Conservation (phyloP, 37 sponge, comb jelly and placozoan species). For the Crambe crambe region DNA sequence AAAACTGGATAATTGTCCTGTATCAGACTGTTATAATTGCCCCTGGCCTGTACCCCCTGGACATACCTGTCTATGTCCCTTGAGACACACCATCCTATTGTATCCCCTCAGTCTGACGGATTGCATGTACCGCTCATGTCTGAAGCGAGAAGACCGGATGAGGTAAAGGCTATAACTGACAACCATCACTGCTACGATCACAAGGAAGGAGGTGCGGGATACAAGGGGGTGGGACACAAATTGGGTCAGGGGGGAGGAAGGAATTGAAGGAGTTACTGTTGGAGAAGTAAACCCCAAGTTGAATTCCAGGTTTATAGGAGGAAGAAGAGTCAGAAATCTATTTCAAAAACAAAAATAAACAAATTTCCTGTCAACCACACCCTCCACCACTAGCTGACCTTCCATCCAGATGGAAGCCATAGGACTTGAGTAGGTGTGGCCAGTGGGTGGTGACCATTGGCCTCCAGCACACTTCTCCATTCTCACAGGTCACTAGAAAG, state of each 20-base stretch:
- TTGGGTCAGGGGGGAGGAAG: neutral
- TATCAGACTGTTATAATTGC: no score
- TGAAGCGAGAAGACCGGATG: slow-evolving; percentile 7
- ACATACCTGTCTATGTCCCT: slow-evolving; percentile 63
- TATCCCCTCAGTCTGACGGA: slow-evolving; percentile 1
- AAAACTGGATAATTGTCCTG: no score
- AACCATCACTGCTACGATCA: neutral
- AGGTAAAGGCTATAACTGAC: slow-evolving; percentile 26
- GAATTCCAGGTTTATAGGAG: slow-evolving; percentile 68
- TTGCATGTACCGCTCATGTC: neutral
- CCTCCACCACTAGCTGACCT: slow-evolving; percentile 13
- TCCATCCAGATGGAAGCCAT: slow-evolving; percentile 22
- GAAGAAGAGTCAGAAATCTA: slow-evolving; percentile 72
- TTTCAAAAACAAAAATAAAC: neutral
- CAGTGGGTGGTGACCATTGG: slow-evolving; percentile 80
- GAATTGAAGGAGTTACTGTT: neutral
- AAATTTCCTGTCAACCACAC: neutral
- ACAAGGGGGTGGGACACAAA: slow-evolving; percentile 21
- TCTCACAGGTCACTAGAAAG: slow-evolving; percentile 43
- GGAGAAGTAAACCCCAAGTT: slow-evolving; percentile 21
- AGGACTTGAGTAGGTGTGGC: slow-evolving; percentile 56
- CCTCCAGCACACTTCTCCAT: slow-evolving; percentile 68
- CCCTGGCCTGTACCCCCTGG: no score
- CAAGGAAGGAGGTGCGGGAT: neutral
- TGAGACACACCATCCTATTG: slow-evolving; percentile 13